Evolutionary conservation across 2,888 invertebrate genomes (phyloP).

Genomic region (Cabera pusaria): DNA sequence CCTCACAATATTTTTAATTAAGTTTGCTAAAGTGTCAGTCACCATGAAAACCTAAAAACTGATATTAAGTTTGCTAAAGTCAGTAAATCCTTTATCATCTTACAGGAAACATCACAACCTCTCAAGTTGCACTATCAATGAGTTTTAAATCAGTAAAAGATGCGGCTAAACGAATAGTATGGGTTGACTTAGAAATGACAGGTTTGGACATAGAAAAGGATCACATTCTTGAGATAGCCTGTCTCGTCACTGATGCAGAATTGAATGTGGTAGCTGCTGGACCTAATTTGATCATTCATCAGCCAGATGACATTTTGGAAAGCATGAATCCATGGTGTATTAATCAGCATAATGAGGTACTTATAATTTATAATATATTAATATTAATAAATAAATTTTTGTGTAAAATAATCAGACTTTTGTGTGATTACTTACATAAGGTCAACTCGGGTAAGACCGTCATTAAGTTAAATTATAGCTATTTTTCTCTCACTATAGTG

Average conservation of each 20-base stretch:
- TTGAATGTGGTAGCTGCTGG: constrained; percentile 90
- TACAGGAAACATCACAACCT: constrained; percentile 2
- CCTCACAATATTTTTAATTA: too few species aligned
- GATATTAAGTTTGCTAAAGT: too few species aligned
- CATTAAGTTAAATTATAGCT: too few species aligned
- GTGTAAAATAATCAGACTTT: too few species aligned
- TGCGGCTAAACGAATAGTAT: constrained; percentile 81
- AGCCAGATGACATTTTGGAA: constrained; percentile 87
- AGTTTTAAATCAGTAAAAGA: constrained; percentile 28
- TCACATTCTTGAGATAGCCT: constrained; percentile 94
- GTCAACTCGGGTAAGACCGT: too few species aligned
- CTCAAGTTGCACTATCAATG: constrained; percentile 9
- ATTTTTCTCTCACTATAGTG: too few species aligned
- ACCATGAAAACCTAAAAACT: too few species aligned
- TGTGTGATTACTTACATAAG: too few species aligned
- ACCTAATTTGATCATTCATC: constrained; percentile 90
- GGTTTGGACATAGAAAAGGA: constrained; percentile 91
- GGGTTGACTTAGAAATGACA: constrained; percentile 95
- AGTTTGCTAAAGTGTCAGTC: too few species aligned
- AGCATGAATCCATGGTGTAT: constrained; percentile 94
- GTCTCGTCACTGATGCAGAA: constrained; percentile 92
- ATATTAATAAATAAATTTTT: too few species aligned
- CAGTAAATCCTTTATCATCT: too few species aligned
- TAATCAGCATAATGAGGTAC: constrained; percentile 90
- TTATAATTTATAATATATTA: too few species aligned